A percentile compares a stretch with the other conserved stretches of the same genome.
phyloP scores from a whole-genome alignment of 2,113 vertebrate genomes.

The Lampris incognitus region DNA sequence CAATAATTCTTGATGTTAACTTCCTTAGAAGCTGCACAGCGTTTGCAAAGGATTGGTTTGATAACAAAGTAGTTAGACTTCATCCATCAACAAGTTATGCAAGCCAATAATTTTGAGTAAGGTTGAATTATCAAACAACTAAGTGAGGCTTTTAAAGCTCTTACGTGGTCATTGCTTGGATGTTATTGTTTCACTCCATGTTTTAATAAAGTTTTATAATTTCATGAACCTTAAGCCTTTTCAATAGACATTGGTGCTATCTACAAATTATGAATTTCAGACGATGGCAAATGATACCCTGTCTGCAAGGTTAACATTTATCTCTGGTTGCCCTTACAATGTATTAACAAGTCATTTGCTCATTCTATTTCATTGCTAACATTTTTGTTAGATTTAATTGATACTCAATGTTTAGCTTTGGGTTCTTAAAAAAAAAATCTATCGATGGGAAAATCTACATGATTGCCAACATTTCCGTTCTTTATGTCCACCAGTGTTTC shows the following conservation, averaged over 20 bases:
- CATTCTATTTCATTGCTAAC: constrained; percentile 41
- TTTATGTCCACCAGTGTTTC: constrained; percentile 32
- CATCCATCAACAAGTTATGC: constrained; percentile 30
- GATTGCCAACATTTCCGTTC: constrained; percentile 5
- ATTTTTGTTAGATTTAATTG: constrained; percentile 14
- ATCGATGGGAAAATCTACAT: constrained; percentile 13
- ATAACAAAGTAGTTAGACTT: constrained; percentile 21
- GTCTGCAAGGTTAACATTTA: background rate
- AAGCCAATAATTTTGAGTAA: constrained; percentile 51
- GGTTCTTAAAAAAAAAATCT: constrained; percentile 33
- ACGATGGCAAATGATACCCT: background rate
- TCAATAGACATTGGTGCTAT: constrained; percentile 78
- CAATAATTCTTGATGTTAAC: constrained; percentile 52
- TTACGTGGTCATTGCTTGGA: constrained; percentile 70
- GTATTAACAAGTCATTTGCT: constrained; percentile 39
- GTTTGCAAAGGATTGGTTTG: constrained; percentile 56
- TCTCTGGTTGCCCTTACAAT: constrained; percentile 40
- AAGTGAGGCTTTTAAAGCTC: constrained; percentile 58
- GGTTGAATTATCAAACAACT: constrained; percentile 48
- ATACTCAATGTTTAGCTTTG: constrained; percentile 25
- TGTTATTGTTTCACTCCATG: constrained; percentile 66
- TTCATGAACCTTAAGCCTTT: constrained; percentile 70
- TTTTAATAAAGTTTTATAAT: constrained; percentile 79
- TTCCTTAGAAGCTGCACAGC: constrained; percentile 58
- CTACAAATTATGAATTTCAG: constrained; percentile 29